Base-by-base conservation (phyloP, 2,797 vertebrate species). In the Notamacropus eugenii region DNA sequence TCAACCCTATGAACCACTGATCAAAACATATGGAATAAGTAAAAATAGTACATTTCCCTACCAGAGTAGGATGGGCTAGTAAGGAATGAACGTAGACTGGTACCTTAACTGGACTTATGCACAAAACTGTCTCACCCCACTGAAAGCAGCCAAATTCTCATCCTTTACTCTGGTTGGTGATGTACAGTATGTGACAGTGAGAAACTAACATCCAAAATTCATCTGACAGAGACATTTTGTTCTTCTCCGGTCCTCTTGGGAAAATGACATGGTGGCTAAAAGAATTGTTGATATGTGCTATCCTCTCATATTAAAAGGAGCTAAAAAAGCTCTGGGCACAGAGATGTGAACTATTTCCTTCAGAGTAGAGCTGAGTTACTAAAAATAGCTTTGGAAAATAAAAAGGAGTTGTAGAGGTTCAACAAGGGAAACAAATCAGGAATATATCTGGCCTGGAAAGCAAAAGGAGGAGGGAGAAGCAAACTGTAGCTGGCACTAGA, bases 321-420 rank as follows among this genome's bases (percentile, higher is more conserved):
- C 96, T 97, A 98, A 98, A 98, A 98, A 98, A 98, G 67, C 96
- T 97, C 95, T 97, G 97, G 96, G 97, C 93, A 92, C 96, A 98
- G 96, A 98, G 96, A 98, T 93, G 95, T 54, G 40, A 97, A 97
- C 97, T 92, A 94, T 98, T 98, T 98, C 97, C 98, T 98, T 98
- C 97, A 97, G 98, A 95, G 96, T 97, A 98, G 95, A 98, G 97
- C 97, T 97, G 93, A 98, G 27, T 0, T 92, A 92, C 98, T 97
- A 98, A 98, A 98, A 98, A 98, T 98, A 99, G 92, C 95, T 50
- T 92, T 97, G 97, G 97, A 98, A 98, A 98, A 98, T 98, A 98
- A 91, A 97, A 91, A 97, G 97, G 93, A 31, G 16, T 97, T 97
- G 95, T 96, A 96, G 96, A 98, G 96, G 98, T 97, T 98, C 97